Base-by-base conservation (phyloP, 2,113 vertebrate species). In the Xenus cinereus region DNA sequence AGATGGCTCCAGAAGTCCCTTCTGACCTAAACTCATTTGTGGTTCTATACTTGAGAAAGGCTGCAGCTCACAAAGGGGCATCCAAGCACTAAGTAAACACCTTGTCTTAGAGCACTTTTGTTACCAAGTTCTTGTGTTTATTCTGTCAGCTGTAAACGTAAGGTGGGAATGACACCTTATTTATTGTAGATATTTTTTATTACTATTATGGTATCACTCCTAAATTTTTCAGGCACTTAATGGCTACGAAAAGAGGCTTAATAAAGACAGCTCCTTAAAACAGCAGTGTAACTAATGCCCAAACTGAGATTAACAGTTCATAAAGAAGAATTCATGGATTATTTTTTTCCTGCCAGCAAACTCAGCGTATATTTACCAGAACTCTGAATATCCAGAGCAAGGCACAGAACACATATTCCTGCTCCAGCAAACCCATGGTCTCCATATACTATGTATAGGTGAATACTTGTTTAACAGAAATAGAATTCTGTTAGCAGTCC, bases 31-130 rank as follows among this genome's bases (percentile, higher is more conserved):
- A 28, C 11, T 57, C 26, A 30, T 59, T 14, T 23, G 39, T 6
- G 32, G 23, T 30, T 51, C 64, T 26, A 2, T 1, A 46, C 17
- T 67, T 50, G 1, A 0, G 1, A 15, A 71, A 41, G 12, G 14
- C 7, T 71, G 39, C 41, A 43, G 43, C 37, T 74, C 75, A 73
- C 37, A 45, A 74, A 60, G 5, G 4, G 7, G 9, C 46, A 23
- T 11, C 33, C 45, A 56, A 62, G 45, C 33, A 53, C 33, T 23
- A 59, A 33, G 20, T 9, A 67, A 28, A 27, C n/a, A 14, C n/a
- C 33, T 32, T 32, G 16, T 46, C 39, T 64, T 56, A 26, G 45
- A 37, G 73, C 63, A 46, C 1, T 4, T 33, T 5, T 72, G 37
- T 56, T 48, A 76, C 28, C 43, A 74, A 66, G 14, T 43, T 76